Conservation (phyloP, 2,797 vertebrate genomes). For the Chrosomus eos region DNA sequence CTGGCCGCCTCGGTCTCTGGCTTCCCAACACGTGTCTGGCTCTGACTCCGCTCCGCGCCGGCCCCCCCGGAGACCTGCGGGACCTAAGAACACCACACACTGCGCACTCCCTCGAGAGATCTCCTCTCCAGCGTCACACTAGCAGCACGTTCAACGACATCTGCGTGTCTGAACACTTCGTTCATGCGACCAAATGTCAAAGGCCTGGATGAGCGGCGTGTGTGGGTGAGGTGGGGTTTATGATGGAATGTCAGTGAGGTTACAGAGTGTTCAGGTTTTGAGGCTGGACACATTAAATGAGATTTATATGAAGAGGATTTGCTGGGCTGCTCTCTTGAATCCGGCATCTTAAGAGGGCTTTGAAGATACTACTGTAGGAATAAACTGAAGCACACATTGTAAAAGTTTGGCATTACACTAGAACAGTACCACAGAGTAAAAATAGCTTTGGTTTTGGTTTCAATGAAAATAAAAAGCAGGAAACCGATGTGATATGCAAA, state of each 20-base stretch:
- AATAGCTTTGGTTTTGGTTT: not conserved
- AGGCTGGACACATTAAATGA: constrained; percentile 26
- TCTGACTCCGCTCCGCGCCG: constrained; percentile 19
- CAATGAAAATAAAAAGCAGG: not conserved
- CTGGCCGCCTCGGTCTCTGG: constrained; percentile 36
- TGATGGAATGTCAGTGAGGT: constrained; percentile 21
- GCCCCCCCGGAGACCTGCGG: constrained; percentile 19
- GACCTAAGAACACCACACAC: constrained; percentile 40
- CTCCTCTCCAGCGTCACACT: constrained; percentile 21
- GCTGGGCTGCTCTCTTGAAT: constrained; percentile 2
- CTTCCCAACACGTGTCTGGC: constrained; percentile 49
- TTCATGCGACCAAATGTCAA: constrained; percentile 35
- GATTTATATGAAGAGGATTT: constrained; percentile 28
- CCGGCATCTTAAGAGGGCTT: constrained; percentile 15
- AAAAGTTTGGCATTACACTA: not conserved
- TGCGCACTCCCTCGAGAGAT: not conserved
- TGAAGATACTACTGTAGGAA: not conserved
- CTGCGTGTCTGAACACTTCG: constrained; percentile 4
- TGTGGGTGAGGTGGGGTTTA: constrained; percentile 7
- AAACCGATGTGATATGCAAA: not conserved
- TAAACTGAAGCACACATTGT: not conserved
- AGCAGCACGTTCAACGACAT: constrained; percentile 10
- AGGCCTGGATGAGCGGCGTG: not conserved
- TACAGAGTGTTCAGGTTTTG: constrained; percentile 10
- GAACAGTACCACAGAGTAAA: not conserved